phyloP scores from a whole-genome alignment of 2,888 invertebrate species.

The Drosophila helvetica region DNA sequence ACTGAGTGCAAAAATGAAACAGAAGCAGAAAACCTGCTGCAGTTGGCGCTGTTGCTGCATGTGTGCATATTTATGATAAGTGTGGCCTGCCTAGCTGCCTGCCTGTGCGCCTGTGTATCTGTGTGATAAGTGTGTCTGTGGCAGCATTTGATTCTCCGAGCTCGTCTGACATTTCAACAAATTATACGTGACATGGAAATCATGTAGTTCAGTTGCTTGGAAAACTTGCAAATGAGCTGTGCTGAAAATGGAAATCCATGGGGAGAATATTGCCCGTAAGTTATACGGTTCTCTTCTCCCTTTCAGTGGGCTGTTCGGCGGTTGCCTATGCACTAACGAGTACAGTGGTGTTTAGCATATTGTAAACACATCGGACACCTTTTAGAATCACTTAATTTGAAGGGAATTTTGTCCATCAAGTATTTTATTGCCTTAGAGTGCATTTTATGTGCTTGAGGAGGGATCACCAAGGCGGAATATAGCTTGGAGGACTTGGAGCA shows the following conservation, averaged over 20 bases:
- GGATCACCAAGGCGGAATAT: no score
- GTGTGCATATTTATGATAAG: conserved; percentile 33
- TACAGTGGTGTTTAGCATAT: background rate
- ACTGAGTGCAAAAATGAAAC: conserved; percentile 5
- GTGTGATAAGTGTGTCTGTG: conserved; percentile 10
- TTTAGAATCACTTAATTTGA: no score
- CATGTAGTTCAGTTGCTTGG: conserved; percentile 10
- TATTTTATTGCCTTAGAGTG: no score
- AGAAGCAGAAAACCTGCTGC: conserved; percentile 14
- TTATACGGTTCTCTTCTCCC: background rate
- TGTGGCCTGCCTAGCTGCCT: background rate
- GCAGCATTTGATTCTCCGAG: conserved; percentile 27
- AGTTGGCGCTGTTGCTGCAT: conserved; percentile 30
- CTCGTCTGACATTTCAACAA: conserved; percentile 79
- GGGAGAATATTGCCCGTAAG: background rate
- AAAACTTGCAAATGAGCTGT: conserved; percentile 6
- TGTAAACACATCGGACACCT: background rate
- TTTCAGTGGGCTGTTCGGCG: no score
- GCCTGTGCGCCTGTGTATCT: conserved; percentile 11
- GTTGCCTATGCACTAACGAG: background rate
- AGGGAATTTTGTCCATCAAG: background rate
- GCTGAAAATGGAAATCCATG: background rate
- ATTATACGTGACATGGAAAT: conserved; percentile 39
- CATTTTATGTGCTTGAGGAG: background rate
- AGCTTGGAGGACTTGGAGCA: no score